phyloP scores from a whole-genome alignment of 2,113 vertebrate species.

The Leucosticte australis region DNA sequence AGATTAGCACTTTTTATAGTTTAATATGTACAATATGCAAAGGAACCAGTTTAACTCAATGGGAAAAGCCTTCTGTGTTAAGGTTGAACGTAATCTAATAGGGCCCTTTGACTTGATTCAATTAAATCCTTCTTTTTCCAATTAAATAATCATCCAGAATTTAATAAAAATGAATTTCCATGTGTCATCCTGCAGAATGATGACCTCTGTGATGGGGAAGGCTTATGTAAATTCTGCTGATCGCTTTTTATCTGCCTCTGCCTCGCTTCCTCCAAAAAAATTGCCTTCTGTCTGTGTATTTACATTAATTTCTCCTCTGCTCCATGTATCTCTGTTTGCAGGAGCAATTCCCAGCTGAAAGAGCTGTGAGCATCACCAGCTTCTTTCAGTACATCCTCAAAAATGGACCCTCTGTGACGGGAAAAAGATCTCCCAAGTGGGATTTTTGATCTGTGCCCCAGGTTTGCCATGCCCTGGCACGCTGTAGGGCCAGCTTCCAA shows the following conservation, averaged over 20 bases:
- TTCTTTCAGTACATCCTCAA: background rate
- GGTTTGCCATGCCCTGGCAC: background rate
- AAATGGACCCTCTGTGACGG: background rate
- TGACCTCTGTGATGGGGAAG: constrained; percentile 59
- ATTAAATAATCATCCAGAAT: constrained; percentile 63
- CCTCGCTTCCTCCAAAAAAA: constrained; percentile 48
- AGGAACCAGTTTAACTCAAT: constrained; percentile 4
- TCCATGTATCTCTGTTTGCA: constrained; percentile 39
- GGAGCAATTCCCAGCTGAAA: constrained; percentile 53
- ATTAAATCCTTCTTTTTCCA: constrained; percentile 64
- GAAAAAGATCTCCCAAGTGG: background rate
- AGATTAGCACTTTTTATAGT: background rate
- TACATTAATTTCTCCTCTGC: constrained; percentile 63
- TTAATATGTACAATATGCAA: background rate
- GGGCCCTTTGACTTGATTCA: constrained; percentile 28
- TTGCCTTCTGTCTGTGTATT: constrained; percentile 41
- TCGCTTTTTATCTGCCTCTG: constrained; percentile 51
- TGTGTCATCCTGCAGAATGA: constrained; percentile 37
- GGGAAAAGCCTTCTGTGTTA: constrained; percentile 15
- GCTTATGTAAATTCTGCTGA: constrained; percentile 62
- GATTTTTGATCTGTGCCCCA: background rate
- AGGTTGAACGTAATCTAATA: constrained; percentile 32
- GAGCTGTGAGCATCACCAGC: background rate
- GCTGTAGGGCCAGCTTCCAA: background rate
- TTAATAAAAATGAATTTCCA: constrained; percentile 54